These are phyloP conservation scores for Emydocephalus ijimae DNA, from an alignment of 2,113 vertebrate species.

Conservation along the genomic window DNA sequence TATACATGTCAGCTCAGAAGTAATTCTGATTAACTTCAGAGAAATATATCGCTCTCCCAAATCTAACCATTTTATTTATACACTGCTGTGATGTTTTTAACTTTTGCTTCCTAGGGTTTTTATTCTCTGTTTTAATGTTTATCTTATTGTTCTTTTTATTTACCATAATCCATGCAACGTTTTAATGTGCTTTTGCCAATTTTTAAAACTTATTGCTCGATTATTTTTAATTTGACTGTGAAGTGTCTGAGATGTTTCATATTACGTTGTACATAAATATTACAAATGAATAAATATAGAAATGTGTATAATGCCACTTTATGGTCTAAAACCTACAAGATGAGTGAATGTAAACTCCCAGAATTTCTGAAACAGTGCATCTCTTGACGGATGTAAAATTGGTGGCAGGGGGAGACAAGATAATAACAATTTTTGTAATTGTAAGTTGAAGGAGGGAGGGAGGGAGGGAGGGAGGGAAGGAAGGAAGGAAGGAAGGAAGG, in stretches of 20 bases:
- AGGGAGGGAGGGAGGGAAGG: rapidly evolving
- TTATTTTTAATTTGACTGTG: neutral
- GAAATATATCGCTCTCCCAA: neutral
- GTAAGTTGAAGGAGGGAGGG: neutral
- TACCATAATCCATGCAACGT: neutral
- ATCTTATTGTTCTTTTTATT: neutral
- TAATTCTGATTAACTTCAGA: neutral
- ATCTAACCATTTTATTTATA: neutral
- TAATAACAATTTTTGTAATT: neutral
- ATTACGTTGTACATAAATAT: neutral
- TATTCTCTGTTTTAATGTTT: neutral
- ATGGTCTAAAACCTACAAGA: neutral
- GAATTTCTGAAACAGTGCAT: neutral
- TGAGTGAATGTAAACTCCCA: neutral
- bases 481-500: too few species aligned
- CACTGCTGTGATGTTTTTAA: neutral
- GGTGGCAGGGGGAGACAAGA: neutral
- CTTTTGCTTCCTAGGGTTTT: neutral
- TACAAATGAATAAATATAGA: neutral
- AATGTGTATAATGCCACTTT: neutral
- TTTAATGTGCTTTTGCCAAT: neutral
- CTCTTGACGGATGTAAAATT: neutral
- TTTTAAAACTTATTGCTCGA: neutral
- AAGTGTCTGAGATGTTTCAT: neutral
- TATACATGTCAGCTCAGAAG: neutral